A percentile compares a stretch with the other conserved stretches of the same genome.
phyloP scores from a whole-genome alignment of 2,113 vertebrate species.

The Forbesichthys papilliferus region DNA sequence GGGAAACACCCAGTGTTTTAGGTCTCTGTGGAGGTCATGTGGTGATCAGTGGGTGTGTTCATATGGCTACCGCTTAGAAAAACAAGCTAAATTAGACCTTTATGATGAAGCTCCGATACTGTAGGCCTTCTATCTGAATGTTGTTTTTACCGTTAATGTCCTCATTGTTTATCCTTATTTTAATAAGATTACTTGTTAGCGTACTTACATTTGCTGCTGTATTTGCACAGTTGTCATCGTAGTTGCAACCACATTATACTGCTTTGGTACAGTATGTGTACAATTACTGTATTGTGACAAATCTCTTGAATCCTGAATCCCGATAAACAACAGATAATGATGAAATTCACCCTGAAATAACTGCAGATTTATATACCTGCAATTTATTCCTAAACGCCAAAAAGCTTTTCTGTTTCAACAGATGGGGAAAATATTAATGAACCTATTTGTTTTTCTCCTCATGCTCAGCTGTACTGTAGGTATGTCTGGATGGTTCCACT shows the following conservation, averaged over 20 bases:
- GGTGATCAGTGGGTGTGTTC: slow-evolving; percentile 75
- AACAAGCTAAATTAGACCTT: slow-evolving; percentile 75
- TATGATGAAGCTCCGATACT: slow-evolving; percentile 56
- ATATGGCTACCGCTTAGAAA: slow-evolving; percentile 65
- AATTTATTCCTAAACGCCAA: slow-evolving; percentile 52
- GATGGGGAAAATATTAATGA: slow-evolving; percentile 46
- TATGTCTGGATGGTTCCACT: slow-evolving; percentile 57
- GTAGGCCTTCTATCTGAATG: neutral
- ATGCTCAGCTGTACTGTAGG: slow-evolving; percentile 48
- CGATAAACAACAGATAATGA: slow-evolving; percentile 41
- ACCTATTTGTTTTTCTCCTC: slow-evolving; percentile 43
- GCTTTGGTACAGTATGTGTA: too few species aligned
- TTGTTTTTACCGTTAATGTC: neutral
- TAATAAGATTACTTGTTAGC: too few species aligned
- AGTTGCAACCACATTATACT: too few species aligned
- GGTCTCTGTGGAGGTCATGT: slow-evolving; percentile 74
- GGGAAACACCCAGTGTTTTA: slow-evolving; percentile 82
- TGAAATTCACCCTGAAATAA: slow-evolving; percentile 59
- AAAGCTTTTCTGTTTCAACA: slow-evolving; percentile 37
- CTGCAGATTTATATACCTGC: slow-evolving; percentile 56
- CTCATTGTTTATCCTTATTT: neutral
- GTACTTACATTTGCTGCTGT: too few species aligned
- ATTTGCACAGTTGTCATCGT: too few species aligned
- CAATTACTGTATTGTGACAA: too few species aligned
- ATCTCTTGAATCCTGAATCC: too few species aligned